Base-by-base conservation (phyloP, 1,140 invertebrate genomes). In the Lasioglossum baleicum region DNA sequence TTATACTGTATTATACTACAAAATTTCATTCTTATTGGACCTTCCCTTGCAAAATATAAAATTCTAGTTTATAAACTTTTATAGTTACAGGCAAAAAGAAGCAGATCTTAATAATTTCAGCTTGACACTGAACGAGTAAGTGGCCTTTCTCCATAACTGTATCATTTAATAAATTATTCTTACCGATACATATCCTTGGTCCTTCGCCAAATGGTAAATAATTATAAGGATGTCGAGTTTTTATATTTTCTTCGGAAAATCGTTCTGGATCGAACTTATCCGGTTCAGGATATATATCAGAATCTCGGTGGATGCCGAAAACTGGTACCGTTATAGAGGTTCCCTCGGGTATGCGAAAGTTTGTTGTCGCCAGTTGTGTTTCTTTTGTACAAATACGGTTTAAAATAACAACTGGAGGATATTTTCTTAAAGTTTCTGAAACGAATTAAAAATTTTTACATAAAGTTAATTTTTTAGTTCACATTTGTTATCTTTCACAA, bases 351-450 rank as follows among this genome's bases (percentile, higher is more conserved):
- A 96, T 92, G 0, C 90, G 89, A 22, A 96, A 87, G 26, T 94
- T 91, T 0, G 93, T 94, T 42, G 94, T 94, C 13, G 94, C 94
- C 6, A 96, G 87, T 40, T 90, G 90, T 85, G 94, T 95, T 20
- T 94, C 93, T 72, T 94, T 94, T 2, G 91, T 94, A 53, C 94
- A 94, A 56, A 91, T 81, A 58, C 96, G 91, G 78, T 94, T 94
- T 1, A 96, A 86, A 44, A 94, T 90, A 2, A 94, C 92, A 70
- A 95, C 87, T 0, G 95, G 93, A 66, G 96, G 95, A 88, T 95
- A 94, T 81, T 94, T 94, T 22, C 96, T 93, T 80, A 96, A 90
- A 2, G 95, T 95, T 93, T 96, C 95, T 94, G 40, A 13, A 40
- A 48, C 26, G 11, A 17, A 75, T n/a, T n/a, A n/a, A n/a, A n/a